These are phyloP conservation scores for Dicrurus megarhynchus DNA, from an alignment of 2,113 vertebrate genomes.

Conservation along the genomic window DNA sequence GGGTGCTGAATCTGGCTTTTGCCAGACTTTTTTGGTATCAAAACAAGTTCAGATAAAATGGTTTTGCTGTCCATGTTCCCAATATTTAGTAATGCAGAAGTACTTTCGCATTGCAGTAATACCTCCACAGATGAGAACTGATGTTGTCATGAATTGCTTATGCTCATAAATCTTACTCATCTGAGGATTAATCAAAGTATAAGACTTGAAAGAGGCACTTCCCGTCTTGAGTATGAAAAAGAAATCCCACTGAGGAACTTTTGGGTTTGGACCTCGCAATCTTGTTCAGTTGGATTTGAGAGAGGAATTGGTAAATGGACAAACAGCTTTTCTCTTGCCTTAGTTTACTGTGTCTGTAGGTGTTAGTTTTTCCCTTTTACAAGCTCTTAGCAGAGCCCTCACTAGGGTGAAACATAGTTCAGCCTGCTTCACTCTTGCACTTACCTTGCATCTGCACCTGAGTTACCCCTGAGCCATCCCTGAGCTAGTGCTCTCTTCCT, in stretches of 20 bases:
- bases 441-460: neutral
- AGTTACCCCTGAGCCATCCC: neutral
- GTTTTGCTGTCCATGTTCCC: neutral
- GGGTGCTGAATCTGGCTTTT: neutral
- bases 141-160: neutral
- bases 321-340: neutral
- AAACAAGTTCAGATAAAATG: neutral
- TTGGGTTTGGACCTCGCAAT: neutral
- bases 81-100: neutral
- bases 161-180: neutral
- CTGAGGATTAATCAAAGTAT: neutral
- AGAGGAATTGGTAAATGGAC: neutral
- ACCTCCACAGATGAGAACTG: neutral
- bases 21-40: neutral
- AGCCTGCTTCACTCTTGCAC: neutral
- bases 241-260: neutral
- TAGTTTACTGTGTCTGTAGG: neutral
- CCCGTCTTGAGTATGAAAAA: neutral
- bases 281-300: neutral
- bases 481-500: neutral
- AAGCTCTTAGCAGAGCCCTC: neutral
- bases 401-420: neutral
- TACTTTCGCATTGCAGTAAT: slow-evolving; percentile 30
- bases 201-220: neutral
- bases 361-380: neutral